A percentile compares a stretch with the other conserved stretches of the same genome.
Evolutionary conservation across 2,113 vertebrate species (phyloP).

Genomic region (Rhea pennata): DNA sequence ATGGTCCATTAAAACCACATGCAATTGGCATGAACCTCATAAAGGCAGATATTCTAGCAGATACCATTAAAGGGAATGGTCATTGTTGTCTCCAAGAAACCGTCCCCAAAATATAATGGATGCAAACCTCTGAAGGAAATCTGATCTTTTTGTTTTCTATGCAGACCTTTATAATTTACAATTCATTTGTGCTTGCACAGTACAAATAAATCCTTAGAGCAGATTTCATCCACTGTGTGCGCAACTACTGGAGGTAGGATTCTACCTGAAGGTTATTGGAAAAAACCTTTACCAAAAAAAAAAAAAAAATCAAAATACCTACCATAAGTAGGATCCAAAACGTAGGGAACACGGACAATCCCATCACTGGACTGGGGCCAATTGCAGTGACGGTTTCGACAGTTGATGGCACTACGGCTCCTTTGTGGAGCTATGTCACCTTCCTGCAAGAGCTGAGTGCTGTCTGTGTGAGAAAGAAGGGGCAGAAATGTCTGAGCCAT

Average conservation of each 20-base stretch:
- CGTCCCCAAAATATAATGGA: background rate
- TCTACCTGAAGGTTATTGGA: background rate
- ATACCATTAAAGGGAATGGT: background rate
- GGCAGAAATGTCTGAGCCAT: background rate
- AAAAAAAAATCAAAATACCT: background rate
- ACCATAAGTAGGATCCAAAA: slow-evolving; percentile 83
- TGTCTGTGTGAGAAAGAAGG: slow-evolving; percentile 13
- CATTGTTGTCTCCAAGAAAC: background rate
- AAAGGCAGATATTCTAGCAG: background rate
- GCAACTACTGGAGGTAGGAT: background rate
- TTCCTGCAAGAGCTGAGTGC: slow-evolving; percentile 54
- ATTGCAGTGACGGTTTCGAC: slow-evolving; percentile 74
- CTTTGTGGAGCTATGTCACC: slow-evolving; percentile 80
- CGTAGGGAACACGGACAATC: slow-evolving; percentile 82
- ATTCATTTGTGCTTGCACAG: background rate
- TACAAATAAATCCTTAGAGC: background rate
- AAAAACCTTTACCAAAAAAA: background rate
- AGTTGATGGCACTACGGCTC: slow-evolving; percentile 79
- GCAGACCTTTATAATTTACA: background rate
- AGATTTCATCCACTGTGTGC: background rate
- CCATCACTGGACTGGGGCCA: slow-evolving; percentile 85
- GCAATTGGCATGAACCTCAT: background rate
- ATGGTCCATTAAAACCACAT: background rate
- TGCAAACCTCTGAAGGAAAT: background rate
- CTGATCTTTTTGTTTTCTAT: background rate